Percentiles rank a stretch among this genome's conserved stretches.
These are phyloP conservation scores for Hemichromis elongatus DNA, from an alignment of 2,113 vertebrate genomes.

Conservation along the genomic window DNA sequence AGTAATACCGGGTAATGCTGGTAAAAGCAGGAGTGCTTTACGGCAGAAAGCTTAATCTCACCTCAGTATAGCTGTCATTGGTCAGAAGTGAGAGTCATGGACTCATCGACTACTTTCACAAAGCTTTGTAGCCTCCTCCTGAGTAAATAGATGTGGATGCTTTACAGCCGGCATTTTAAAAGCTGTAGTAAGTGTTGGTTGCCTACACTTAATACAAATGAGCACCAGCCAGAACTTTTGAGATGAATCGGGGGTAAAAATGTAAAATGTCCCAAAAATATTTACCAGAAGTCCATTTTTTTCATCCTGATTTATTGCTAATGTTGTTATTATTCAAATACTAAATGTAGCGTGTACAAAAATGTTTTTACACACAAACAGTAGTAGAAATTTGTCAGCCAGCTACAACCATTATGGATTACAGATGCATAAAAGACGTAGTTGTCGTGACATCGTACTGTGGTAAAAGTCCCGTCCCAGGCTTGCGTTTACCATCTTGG, in stretches of 20 bases:
- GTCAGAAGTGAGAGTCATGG: background rate
- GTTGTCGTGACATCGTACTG: background rate
- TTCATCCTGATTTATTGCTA: background rate
- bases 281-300: background rate
- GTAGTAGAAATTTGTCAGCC: fast-evolving
- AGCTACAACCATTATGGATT: background rate
- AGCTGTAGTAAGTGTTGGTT: fast-evolving
- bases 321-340: background rate
- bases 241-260: background rate
- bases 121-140: background rate
- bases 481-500: background rate
- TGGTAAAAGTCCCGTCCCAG: background rate
- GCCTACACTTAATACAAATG: background rate
- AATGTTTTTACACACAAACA: background rate
- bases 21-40: background rate
- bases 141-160: background rate
- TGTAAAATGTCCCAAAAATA: background rate
- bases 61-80: background rate
- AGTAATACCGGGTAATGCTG: background rate
- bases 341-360: background rate
- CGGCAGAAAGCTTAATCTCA: background rate
- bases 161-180: background rate
- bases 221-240: background rate
- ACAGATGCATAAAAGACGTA: background rate
- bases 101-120: background rate